Conservation (phyloP, 2,888 invertebrate genomes). For the Torymus tubicola region DNA sequence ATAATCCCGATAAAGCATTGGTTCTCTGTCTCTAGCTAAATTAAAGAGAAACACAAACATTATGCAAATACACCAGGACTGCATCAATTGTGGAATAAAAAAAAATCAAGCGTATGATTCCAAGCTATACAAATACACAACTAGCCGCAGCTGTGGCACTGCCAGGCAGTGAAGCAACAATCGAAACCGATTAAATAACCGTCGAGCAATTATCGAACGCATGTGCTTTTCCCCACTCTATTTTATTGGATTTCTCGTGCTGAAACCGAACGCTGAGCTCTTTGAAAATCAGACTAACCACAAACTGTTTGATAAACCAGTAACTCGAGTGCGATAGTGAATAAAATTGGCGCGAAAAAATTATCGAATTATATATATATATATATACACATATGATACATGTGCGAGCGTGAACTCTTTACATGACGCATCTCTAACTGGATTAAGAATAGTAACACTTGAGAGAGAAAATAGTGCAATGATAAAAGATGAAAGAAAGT, state of each 20-base stretch:
- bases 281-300: no score
- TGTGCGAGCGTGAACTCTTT: no score
- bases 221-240: background rate
- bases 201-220: conserved; percentile 25
- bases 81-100: background rate
- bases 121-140: background rate
- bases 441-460: no score
- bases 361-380: no score
- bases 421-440: no score
- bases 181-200: conserved; percentile 35
- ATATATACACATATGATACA: no score
- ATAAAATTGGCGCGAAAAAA: no score
- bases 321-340: background rate
- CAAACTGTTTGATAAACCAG: conserved; percentile 26
- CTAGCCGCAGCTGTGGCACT: background rate
- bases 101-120: no score
- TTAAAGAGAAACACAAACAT: conserved; percentile 24
- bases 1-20: no score
- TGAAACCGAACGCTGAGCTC: background rate
- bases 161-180: conserved; percentile 19
- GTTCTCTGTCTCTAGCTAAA: background rate
- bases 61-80: background rate
- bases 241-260: conserved; percentile 19
- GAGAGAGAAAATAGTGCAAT: no score
- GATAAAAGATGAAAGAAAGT: no score